phyloP scores from a whole-genome alignment of 1,140 invertebrate species.

The Eurosta solidaginis region DNA sequence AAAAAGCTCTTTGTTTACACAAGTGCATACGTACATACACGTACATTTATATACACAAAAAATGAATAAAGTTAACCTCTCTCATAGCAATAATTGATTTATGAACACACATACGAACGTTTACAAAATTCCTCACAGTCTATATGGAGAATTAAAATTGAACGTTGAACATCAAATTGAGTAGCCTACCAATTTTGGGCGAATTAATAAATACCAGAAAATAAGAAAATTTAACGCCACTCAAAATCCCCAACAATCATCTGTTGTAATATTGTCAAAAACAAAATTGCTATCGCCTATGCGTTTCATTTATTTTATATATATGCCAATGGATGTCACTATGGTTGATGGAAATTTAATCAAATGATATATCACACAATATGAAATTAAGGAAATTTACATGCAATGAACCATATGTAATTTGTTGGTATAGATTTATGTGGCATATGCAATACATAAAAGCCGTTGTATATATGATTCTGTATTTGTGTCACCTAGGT shows the following conservation, averaged over 20 bases:
- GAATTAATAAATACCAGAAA: not conserved
- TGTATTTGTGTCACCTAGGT: not conserved
- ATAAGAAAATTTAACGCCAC: not conserved
- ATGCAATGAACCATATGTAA: no score
- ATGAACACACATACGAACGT: not conserved
- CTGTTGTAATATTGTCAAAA: slow-evolving; percentile 9
- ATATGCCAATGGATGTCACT: not conserved
- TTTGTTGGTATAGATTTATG: slow-evolving; percentile 7
- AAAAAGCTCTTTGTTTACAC: no score
- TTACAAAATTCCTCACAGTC: no score
- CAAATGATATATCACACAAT: slow-evolving; percentile 18
- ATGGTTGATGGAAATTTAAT: slow-evolving; percentile 11
- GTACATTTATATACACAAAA: no score
- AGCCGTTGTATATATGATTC: no score
- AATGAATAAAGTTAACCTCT: no score
- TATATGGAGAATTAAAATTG: not conserved
- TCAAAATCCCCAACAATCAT: not conserved
- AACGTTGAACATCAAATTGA: not conserved
- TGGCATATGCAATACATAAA: not conserved
- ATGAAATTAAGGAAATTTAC: slow-evolving; percentile 19
- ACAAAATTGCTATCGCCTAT: not conserved
- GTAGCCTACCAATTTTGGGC: not conserved
- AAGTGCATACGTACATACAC: no score
- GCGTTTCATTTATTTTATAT: slow-evolving; percentile 6
- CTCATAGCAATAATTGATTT: not conserved